phyloP scores from a whole-genome alignment of 1,140 invertebrate species.

The Agrilus planipennis region DNA sequence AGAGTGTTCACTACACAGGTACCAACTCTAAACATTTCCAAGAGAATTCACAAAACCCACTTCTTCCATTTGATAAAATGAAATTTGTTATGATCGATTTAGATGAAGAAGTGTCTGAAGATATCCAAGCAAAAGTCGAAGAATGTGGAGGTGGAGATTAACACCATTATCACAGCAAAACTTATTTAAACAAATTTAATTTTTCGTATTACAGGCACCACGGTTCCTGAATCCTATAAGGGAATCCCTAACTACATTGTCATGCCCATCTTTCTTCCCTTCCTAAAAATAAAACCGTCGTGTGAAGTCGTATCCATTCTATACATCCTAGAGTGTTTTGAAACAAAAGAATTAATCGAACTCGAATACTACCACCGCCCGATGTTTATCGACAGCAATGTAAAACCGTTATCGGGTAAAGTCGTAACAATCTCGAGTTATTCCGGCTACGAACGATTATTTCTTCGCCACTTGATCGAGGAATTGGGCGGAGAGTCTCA shows the following conservation, averaged over 20 bases:
- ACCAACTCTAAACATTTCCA: too few species aligned
- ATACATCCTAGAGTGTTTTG: constrained; percentile 50
- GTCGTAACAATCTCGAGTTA: constrained; percentile 70
- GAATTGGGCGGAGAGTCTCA: constrained; percentile 60
- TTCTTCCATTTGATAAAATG: too few species aligned
- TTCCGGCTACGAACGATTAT: constrained; percentile 53
- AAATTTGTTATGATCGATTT: constrained; percentile 37
- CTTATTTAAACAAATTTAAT: constrained; percentile 2
- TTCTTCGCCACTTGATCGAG: constrained; percentile 53
- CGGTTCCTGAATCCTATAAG: constrained; percentile 34
- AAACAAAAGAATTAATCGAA: constrained; percentile 42
- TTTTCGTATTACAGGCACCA: neutral
- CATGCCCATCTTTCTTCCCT: constrained; percentile 32
- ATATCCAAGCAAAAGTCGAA: constrained; percentile 16
- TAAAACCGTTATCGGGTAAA: constrained; percentile 50
- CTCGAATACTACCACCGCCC: constrained; percentile 53
- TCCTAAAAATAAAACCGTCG: constrained; percentile 25
- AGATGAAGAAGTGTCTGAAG: constrained; percentile 30
- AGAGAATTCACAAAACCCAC: too few species aligned
- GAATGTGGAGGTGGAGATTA: constrained; percentile 24
- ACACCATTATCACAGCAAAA: constrained; percentile 6
- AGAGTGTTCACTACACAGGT: too few species aligned
- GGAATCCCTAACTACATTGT: constrained; percentile 46
- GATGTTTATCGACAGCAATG: constrained; percentile 25
- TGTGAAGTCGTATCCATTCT: constrained; percentile 44